Conservation (phyloP, 23 tunicate genomes). For the Ascidia mentula region DNA sequence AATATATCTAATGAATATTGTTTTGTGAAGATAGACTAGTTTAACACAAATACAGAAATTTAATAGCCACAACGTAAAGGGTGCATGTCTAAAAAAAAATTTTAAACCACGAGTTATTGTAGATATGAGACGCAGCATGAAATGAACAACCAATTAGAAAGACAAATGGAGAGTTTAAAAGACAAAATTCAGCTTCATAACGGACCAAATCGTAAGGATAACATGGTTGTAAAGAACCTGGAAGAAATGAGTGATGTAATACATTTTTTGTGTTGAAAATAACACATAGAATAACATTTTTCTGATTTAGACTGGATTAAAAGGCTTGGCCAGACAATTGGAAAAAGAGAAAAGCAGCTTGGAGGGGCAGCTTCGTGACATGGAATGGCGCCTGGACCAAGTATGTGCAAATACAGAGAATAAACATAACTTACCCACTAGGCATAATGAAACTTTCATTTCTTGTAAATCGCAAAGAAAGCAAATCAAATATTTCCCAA, state of each 20-base stretch:
- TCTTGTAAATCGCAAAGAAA: too few relatives aligned
- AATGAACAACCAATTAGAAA: conserved; percentile 53
- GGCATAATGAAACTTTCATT: too few relatives aligned
- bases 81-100: not conserved
- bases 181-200: conserved; percentile 48
- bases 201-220: conserved; percentile 29
- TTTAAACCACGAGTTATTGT: too few relatives aligned
- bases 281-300: not conserved
- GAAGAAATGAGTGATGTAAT: conserved; percentile 60
- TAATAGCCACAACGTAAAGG: not conserved
- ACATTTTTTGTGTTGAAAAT: not conserved
- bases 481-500: too few relatives aligned
- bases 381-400: conserved; percentile 99
- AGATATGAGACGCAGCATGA: conserved; percentile 85
- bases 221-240: conserved; percentile 26
- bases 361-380: conserved; percentile 75
- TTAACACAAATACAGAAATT: too few relatives aligned
- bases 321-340: conserved; percentile 64
- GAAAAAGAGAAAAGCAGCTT: conserved; percentile 82
- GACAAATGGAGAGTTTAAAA: conserved; percentile 56
- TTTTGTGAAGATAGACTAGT: too few relatives aligned
- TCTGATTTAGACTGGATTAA: conserved; percentile 41
- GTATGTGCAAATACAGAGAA: conserved; percentile 26
- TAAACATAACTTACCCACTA: too few relatives aligned
- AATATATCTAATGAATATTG: not conserved